These are phyloP conservation scores for Hypanus sabinus DNA, from an alignment of 2,113 vertebrate species.

Conservation along the genomic window DNA sequence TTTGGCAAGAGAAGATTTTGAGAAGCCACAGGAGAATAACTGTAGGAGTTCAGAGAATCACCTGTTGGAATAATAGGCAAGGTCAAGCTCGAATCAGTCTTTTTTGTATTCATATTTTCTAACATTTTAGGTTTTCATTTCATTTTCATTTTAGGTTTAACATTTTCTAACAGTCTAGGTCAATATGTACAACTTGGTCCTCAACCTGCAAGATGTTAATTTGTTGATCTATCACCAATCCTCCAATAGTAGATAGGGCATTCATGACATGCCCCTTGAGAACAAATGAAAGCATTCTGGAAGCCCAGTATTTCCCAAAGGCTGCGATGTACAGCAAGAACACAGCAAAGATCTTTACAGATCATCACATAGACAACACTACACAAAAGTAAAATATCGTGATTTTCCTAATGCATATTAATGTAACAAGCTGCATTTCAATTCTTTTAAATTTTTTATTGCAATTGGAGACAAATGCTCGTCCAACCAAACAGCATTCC, in stretches of 20 bases:
- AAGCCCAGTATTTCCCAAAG: background rate
- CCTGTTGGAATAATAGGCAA: slow-evolving; percentile 52
- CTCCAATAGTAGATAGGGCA: background rate
- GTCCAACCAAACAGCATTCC: background rate
- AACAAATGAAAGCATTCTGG: background rate
- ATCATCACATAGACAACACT: background rate
- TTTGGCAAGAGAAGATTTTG: slow-evolving; percentile 52
- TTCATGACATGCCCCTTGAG: background rate
- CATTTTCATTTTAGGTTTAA: too few species aligned
- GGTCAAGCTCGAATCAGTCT: background rate
- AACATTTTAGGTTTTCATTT: too few species aligned
- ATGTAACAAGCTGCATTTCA: background rate
- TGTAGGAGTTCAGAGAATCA: slow-evolving; percentile 55
- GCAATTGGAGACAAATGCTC: background rate
- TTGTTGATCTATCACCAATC: background rate
- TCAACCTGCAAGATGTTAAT: background rate
- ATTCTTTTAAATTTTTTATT: background rate
- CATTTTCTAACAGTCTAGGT: background rate
- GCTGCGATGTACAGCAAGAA: background rate
- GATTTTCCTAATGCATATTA: background rate
- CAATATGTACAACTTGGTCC: background rate
- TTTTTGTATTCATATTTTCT: background rate
- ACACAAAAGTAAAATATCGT: background rate
- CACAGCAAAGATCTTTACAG: background rate
- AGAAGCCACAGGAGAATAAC: slow-evolving; percentile 55